Evolutionary conservation across 2,797 vertebrate genomes (phyloP).

Genomic region (Mus minutoides): DNA sequence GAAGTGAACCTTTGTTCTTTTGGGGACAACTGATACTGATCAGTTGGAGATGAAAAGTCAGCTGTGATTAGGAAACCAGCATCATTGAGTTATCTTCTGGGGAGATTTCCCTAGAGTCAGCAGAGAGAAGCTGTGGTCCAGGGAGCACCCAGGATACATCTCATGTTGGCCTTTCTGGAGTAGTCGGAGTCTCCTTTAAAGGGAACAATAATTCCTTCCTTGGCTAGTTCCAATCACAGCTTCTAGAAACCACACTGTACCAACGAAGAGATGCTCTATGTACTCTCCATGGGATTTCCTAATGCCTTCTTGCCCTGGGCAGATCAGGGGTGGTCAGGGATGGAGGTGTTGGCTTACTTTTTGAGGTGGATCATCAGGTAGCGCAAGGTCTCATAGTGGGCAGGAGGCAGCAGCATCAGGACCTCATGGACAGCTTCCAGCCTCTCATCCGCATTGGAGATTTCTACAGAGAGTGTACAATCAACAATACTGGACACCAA

Average conservation of each 20-base stretch:
- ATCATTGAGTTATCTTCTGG: not conserved
- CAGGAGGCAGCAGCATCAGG: slow-evolving; percentile 96
- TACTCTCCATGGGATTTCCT: not conserved
- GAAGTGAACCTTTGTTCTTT: not conserved
- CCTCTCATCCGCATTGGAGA: slow-evolving; percentile 93
- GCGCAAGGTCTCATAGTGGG: slow-evolving; percentile 97
- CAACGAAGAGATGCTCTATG: not conserved
- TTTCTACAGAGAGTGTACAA: slow-evolving; percentile 88
- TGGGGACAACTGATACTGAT: not conserved
- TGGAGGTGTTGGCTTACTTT: slow-evolving; percentile 85
- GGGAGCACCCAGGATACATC: not conserved
- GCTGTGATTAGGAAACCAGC: not conserved
- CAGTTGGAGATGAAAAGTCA: not conserved
- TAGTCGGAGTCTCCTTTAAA: not conserved
- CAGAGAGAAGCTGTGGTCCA: not conserved
- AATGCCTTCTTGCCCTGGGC: too few relatives aligned
- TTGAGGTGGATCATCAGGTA: slow-evolving; percentile 92
- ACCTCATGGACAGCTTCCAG: slow-evolving; percentile 97
- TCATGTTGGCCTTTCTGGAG: not conserved
- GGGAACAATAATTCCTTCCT: not conserved
- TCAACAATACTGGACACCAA: not conserved
- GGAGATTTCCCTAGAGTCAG: not conserved
- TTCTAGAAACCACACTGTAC: not conserved
- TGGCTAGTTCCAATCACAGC: not conserved
- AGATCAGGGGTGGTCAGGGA: not conserved